Percentiles rank a stretch among this genome's conserved stretches.
These are phyloP conservation scores for Heliocidaris tuberculata DNA, from an alignment of 35 echinoderm and acorn worm species.

Conservation along the genomic window DNA sequence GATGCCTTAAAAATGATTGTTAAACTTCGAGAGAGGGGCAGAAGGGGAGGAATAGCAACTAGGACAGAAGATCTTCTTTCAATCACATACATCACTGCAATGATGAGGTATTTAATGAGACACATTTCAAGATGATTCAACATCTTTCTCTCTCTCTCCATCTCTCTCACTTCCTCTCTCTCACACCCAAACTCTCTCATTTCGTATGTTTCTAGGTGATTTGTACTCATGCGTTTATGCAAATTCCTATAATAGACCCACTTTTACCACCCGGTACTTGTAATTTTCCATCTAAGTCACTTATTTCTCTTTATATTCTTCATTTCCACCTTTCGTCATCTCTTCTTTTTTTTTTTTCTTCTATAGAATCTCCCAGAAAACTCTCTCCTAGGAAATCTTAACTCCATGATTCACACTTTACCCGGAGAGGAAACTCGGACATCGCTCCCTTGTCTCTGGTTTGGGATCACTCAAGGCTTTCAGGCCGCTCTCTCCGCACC, in stretches of 20 bases:
- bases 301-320: neutral
- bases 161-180: neutral
- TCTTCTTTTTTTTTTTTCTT: too few species aligned
- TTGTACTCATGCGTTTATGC: neutral
- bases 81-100: neutral
- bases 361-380: neutral
- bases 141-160: neutral
- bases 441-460: neutral
- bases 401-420: conserved; percentile 24
- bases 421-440: neutral
- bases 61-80: neutral
- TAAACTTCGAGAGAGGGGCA: neutral
- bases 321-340: neutral
- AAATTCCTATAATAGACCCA: neutral
- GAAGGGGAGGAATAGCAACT: conserved; percentile 1
- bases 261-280: neutral
- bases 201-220: neutral
- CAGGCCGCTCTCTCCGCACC: neutral
- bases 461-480: neutral
- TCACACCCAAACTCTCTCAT: neutral
- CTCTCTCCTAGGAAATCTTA: conserved; percentile 1
- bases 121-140: conserved; percentile 2
- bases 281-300: neutral
- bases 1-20: conserved; percentile 27
- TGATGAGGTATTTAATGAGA: neutral